A percentile compares a stretch with the other conserved stretches of the same genome.
Evolutionary conservation across 37 sponge, comb jelly and placozoan species (phyloP).

Genomic region (Crambe crambe): DNA sequence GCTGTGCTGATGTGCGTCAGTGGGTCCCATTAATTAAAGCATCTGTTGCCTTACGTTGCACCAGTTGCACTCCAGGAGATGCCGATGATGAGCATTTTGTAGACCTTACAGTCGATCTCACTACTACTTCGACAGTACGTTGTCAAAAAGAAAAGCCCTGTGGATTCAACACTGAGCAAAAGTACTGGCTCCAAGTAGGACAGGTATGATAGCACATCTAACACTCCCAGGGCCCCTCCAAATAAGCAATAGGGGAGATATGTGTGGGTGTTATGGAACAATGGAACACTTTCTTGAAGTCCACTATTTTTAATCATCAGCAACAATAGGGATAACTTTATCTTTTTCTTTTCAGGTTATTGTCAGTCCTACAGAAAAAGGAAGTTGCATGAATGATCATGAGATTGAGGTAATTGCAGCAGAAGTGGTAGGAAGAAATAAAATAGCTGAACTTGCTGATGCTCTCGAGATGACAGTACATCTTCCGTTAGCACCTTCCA

Average conservation of each 20-base stretch:
- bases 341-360: too few species aligned
- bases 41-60: neutral
- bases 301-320: too few species aligned
- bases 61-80: neutral
- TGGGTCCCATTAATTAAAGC: constrained; percentile 23
- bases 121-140: neutral
- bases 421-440: neutral
- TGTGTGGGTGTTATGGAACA: too few species aligned
- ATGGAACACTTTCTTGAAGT: too few species aligned
- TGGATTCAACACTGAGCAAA: neutral
- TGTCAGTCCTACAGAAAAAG: too few species aligned
- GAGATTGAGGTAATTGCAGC: neutral
- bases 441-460: neutral
- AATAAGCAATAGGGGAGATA: too few species aligned
- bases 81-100: neutral
- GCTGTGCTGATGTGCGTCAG: neutral
- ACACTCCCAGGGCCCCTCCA: too few species aligned
- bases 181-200: neutral
- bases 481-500: neutral
- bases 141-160: neutral
- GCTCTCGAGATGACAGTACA: constrained; percentile 2
- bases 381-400: neutral
- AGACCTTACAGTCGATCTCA: neutral
- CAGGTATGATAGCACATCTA: too few species aligned
- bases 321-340: too few species aligned